phyloP scores from a whole-genome alignment of 2,888 invertebrate species.

The Deilephila elpenor region DNA sequence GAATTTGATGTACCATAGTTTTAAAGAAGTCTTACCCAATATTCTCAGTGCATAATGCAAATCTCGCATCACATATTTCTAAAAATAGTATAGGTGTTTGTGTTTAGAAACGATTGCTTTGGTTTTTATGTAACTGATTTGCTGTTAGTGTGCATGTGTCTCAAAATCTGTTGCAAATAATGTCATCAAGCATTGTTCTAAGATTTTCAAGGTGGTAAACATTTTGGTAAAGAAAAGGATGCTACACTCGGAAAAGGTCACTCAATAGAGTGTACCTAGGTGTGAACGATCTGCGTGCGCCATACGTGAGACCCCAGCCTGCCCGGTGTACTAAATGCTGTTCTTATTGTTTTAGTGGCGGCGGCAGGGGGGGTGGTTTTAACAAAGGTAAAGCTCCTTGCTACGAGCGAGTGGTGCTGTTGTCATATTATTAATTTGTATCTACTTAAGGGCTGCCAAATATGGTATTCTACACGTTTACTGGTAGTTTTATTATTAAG shows the following conservation, averaged over 20 bases:
- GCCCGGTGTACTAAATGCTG: constrained; percentile 89
- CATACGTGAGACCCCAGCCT: constrained; percentile 84
- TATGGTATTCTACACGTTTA: constrained; percentile 54
- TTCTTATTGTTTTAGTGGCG: constrained; percentile 96
- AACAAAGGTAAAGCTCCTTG: constrained; percentile 97
- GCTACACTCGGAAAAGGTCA: constrained; percentile 77
- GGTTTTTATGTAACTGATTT: constrained; percentile 33
- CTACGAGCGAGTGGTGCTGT: constrained; percentile 90
- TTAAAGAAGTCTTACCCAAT: not conserved
- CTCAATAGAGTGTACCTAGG: constrained; percentile 79
- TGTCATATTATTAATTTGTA: constrained; percentile 85
- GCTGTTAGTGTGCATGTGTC: constrained; percentile 59
- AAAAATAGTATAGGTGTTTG: constrained; percentile 16
- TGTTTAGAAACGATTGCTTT: constrained; percentile 5
- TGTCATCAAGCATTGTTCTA: constrained; percentile 73
- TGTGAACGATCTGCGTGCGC: constrained; percentile 84
- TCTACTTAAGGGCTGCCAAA: constrained; percentile 82
- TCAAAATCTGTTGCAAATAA: constrained; percentile 58
- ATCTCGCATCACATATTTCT: not conserved
- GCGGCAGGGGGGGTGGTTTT: constrained; percentile 97
- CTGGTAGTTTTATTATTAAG: constrained; percentile 37
- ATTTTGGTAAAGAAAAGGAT: constrained; percentile 86
- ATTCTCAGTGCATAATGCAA: constrained; percentile 23
- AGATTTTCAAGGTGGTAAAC: constrained; percentile 80
- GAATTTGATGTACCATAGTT: too few relatives aligned